Evolutionary conservation across 2,888 invertebrate species (phyloP), one percentile per base, ranked within the genome.

Genomic region (Cataglyphis altisquamis): DNA sequence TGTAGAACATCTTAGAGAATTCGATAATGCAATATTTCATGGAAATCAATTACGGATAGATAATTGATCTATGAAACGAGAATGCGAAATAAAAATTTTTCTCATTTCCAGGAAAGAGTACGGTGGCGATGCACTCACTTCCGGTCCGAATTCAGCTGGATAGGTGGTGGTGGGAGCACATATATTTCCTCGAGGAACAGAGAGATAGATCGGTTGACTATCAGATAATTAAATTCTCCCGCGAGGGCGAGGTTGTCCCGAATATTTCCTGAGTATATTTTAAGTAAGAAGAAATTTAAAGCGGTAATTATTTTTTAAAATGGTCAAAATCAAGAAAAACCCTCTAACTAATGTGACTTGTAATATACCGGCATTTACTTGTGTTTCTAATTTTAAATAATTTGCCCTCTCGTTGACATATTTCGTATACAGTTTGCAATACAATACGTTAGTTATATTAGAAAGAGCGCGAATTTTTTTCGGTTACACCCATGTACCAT

Each of bases 181-280:
- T 86, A 89, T 88, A 88, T 89, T 74, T 88, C 66, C 84, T 86
- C 73, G 83, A 32, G 32, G 81, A 52, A 63, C 80, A 83, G 83
- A 82, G 85, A 88, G 91, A 92, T 92, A 91, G 88, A 91, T 93
- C 91, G 90, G 89, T 84, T 85, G 87, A 86, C 90, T 91, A 93
- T 93, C 92, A 91, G 92, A 92, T 93, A 93, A 93, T 93, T 93
- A 92, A 93, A 93, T 93, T 91, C 89, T 83, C 83, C 91, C 78
- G 84, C 83, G 82, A 70, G 60, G 72, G 60, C 78, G 87, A 85
- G 87, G 85, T 83, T 83, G 73, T 78, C 73, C 87, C 87, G 89
- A 91, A 92, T 91, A 90, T 92, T 91, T 91, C 90, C 45, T 18
- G 45, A 36, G 70, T 45, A 57, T 73, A 60, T 70, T 39, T 80